phyloP scores from a whole-genome alignment of 2,797 vertebrate species.

The Tangara arthus region DNA sequence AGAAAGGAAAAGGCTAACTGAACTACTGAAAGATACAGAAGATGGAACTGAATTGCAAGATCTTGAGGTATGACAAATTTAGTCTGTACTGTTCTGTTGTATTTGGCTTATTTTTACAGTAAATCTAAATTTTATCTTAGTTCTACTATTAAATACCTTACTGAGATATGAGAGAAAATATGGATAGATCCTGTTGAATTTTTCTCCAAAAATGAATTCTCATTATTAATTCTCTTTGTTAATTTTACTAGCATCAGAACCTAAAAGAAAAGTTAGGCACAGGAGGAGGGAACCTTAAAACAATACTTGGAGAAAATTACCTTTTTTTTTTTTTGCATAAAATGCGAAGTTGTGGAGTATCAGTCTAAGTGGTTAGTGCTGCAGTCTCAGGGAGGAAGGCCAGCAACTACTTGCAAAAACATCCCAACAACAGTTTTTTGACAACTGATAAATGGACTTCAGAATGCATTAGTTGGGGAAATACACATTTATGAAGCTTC shows the following conservation, averaged over 20 bases:
- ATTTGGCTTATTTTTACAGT: not conserved
- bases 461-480: not conserved
- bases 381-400: not conserved
- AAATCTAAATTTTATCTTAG: not conserved
- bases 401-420: not conserved
- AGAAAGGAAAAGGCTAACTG: conserved; percentile 82
- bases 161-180: not conserved
- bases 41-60: conserved; percentile 66
- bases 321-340: not conserved
- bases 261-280: not conserved
- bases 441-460: not conserved
- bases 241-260: not conserved
- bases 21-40: conserved; percentile 82
- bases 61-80: conserved; percentile 75
- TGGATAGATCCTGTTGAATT: not conserved
- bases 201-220: not conserved
- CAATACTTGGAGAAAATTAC: not conserved
- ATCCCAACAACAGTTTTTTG: not conserved
- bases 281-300: not conserved
- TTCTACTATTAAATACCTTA: not conserved
- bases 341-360: not conserved
- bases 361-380: not conserved
- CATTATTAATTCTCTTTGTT: not conserved
- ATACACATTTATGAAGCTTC: not conserved
- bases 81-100: not conserved